Evolutionary conservation across 2,113 vertebrate genomes (phyloP), one percentile per base, ranked within the genome.

Genomic region (Caracal caracal): DNA sequence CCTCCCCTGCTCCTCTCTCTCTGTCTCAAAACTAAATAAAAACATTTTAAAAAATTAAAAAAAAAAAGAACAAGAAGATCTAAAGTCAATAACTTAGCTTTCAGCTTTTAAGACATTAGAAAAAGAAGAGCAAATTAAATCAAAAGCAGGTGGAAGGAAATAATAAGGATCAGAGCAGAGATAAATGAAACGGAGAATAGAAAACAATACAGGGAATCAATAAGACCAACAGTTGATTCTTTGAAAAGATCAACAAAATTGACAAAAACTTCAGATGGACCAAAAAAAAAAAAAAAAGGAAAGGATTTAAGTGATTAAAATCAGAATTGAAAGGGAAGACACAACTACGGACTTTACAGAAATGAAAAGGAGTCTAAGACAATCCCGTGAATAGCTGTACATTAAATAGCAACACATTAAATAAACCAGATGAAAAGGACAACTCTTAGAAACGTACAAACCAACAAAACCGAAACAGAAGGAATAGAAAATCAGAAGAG

Each of bases 361-460:
- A 96, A 81, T 66, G 22, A 76, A 53, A 82, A 76, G 35, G 59
- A 30, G 30, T 86, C 2, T 35, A 82, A 43, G 15, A 76, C 56
- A 83, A 49, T n/a, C 85, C 11, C 24, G 22, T n/a, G 19, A 85
- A 59, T 7, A 84, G 47, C 6, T 37, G 13, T 9, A 40, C 7
- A n/a, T n/a, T n/a, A n/a, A n/a, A n/a, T n/a, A 43, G 15, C 79
- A 61, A 43, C 22, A 33, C 24, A 90, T 1, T 28, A 16, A n/a
- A 22, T 40, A 90, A 91, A 10, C 37, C 28, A 86, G 47, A 78
- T 59, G 61, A 68, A 90, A 75, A 17, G 20, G 47, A 76, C 26
- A 53, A 56, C 84, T 88, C 51, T 66, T 65, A 84, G 51, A 88
- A 92, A 96, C 53, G 78, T 9, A 83, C 51, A 17, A 94, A 71